Conservation (phyloP, 2,888 invertebrate species). For the Metacarcinus magister region DNA sequence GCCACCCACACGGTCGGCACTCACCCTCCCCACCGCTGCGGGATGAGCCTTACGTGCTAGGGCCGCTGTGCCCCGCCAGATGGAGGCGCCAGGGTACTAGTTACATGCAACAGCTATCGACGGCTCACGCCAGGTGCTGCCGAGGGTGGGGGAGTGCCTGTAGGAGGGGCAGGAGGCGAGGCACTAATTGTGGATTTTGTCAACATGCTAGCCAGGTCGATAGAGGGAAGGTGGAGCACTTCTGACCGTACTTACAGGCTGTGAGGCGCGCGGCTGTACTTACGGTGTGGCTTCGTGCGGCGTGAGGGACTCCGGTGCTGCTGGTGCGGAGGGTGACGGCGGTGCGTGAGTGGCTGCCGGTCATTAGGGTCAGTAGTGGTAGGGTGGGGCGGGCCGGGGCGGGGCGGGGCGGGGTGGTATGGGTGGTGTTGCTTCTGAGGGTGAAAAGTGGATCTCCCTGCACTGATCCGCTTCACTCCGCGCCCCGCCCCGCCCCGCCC, state of each 20-base stretch:
- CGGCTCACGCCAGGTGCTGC: constrained; percentile 68
- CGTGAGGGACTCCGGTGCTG: neutral
- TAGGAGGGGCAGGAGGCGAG: neutral
- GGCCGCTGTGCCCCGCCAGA: neutral
- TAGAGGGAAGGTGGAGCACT: constrained; percentile 50
- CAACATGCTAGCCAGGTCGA: constrained; percentile 66
- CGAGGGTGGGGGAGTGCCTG: constrained; percentile 30
- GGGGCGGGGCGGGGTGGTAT: neutral
- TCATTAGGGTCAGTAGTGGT: neutral
- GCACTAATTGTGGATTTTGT: constrained; percentile 66
- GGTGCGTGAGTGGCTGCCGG: neutral
- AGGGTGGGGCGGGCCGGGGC: neutral
- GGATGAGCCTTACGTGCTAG: constrained; percentile 53
- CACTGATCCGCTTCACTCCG: neutral
- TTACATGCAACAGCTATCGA: constrained; percentile 76
- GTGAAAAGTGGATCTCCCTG: neutral
- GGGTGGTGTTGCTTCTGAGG: constrained; percentile 7
- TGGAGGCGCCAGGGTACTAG: constrained; percentile 57
- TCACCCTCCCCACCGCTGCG: neutral
- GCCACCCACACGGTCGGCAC: constrained; percentile 53
- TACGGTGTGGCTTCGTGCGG: neutral
- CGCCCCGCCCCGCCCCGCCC: neutral
- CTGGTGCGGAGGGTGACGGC: neutral
- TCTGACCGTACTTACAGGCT: constrained; percentile 38
- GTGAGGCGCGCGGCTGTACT: neutral